Conservation (phyloP, 2,888 invertebrate genomes). For the Drosophila subsilvestris region DNA sequence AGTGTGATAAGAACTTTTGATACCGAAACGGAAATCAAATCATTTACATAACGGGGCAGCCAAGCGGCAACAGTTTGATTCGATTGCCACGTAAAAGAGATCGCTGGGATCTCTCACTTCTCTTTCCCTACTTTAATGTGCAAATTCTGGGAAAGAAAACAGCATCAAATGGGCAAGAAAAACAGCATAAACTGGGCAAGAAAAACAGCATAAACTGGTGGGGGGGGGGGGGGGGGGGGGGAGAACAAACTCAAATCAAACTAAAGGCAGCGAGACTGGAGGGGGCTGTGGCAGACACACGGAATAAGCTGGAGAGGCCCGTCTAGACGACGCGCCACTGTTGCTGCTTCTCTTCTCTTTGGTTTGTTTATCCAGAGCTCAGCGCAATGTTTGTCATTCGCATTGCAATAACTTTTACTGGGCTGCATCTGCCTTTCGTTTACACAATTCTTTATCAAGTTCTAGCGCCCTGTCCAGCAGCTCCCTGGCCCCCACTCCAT, state of each 20-base stretch:
- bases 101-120: constrained; percentile 8
- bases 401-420: constrained; percentile 74
- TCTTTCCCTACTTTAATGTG: constrained; percentile 29
- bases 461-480: constrained; percentile 55
- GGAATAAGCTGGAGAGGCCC: constrained; percentile 10
- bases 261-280: neutral
- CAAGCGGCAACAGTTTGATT: constrained; percentile 28
- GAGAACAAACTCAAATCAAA: neutral
- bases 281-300: constrained; percentile 4
- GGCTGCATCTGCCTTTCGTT: constrained; percentile 54
- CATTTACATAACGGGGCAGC: constrained; percentile 59
- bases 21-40: constrained; percentile 64
- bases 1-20: constrained; percentile 57
- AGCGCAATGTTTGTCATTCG: constrained; percentile 72
- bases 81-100: constrained; percentile 13
- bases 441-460: constrained; percentile 37
- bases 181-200: constrained; percentile 33
- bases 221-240: neutral
- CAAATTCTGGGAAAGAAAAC: constrained; percentile 32
- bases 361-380: constrained; percentile 62
- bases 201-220: constrained; percentile 27
- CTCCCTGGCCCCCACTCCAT: constrained; percentile 11
- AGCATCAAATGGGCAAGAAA: no score
- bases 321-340: constrained; percentile 37
- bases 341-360: constrained; percentile 7